Evolutionary conservation across 1,140 invertebrate species (phyloP).

Genomic region (Brachionus plicatilis): DNA sequence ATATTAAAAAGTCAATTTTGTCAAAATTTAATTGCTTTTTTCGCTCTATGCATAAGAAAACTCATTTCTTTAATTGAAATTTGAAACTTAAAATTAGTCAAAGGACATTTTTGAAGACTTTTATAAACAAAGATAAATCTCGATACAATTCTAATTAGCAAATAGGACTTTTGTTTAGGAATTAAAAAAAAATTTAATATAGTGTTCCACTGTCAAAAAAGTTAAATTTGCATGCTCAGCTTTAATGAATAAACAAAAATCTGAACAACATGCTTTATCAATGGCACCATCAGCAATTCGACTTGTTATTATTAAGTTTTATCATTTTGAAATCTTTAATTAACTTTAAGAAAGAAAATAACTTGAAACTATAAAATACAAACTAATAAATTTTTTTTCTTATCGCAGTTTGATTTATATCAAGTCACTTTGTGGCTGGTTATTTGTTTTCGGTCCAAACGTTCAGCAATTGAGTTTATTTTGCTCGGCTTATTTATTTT

Average conservation of each 20-base stretch:
- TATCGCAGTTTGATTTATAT: slow-evolving; percentile 35
- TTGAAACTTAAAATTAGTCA: slow-evolving; percentile 14
- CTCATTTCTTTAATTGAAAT: slow-evolving; percentile 22
- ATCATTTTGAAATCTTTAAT: slow-evolving; percentile 35
- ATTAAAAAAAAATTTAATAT: neutral
- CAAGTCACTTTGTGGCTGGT: slow-evolving; percentile 8
- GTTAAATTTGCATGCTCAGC: neutral
- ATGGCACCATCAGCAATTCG: slow-evolving; percentile 20
- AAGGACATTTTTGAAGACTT: neutral
- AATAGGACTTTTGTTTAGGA: neutral
- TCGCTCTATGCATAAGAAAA: neutral
- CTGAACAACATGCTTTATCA: neutral
- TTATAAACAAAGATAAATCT: neutral
- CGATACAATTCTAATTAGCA: neutral
- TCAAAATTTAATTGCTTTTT: slow-evolving; percentile 38
- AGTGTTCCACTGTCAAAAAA: neutral
- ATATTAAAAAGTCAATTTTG: slow-evolving; percentile 24
- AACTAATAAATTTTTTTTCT: slow-evolving; percentile 19
- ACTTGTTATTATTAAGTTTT: neutral
- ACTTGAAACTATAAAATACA: slow-evolving; percentile 16
- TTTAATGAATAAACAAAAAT: neutral
- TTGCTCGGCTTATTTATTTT: slow-evolving; percentile 31
- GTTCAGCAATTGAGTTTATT: neutral
- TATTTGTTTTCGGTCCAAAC: neutral
- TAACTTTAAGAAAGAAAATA: slow-evolving; percentile 21